A percentile compares a stretch with the other conserved stretches of the same genome.
phyloP scores from a whole-genome alignment of 2,888 invertebrate species.

The Phragmatobia fuliginosa region DNA sequence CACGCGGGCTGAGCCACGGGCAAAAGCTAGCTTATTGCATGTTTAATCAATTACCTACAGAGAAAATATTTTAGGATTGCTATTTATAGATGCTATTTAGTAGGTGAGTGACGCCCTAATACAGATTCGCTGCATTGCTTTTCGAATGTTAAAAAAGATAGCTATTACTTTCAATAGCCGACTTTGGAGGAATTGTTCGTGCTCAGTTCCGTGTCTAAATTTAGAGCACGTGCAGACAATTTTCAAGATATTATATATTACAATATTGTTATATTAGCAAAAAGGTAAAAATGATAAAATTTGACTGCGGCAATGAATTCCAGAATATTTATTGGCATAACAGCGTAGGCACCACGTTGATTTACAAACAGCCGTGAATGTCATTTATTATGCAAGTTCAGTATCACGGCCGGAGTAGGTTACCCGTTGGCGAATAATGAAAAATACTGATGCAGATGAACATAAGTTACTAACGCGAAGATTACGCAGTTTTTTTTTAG shows the following conservation, averaged over 20 bases:
- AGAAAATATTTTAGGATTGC: neutral
- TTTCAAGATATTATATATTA: neutral
- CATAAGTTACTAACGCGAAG: neutral
- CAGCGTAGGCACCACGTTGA: conserved; percentile 15
- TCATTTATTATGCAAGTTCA: conserved; percentile 57
- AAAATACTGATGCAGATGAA: conserved; percentile 25
- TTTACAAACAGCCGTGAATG: conserved; percentile 47
- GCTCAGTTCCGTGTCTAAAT: neutral
- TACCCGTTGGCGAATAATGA: conserved; percentile 18
- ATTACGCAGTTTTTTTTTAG: neutral
- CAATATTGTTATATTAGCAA: too few relatives aligned
- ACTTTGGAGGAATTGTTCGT: neutral
- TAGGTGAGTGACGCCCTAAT: conserved; percentile 1
- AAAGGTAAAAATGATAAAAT: neutral
- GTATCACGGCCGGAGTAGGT: conserved; percentile 49
- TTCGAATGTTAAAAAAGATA: neutral
- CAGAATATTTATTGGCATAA: neutral
- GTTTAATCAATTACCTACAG: neutral
- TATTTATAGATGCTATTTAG: neutral
- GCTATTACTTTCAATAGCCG: neutral
- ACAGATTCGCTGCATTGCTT: neutral
- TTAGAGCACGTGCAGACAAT: neutral
- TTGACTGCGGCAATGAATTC: neutral
- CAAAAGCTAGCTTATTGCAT: neutral
- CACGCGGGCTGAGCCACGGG: too few relatives aligned